Conservation (phyloP, 2,113 vertebrate genomes). For the Xenotilapia caudafasciata region DNA sequence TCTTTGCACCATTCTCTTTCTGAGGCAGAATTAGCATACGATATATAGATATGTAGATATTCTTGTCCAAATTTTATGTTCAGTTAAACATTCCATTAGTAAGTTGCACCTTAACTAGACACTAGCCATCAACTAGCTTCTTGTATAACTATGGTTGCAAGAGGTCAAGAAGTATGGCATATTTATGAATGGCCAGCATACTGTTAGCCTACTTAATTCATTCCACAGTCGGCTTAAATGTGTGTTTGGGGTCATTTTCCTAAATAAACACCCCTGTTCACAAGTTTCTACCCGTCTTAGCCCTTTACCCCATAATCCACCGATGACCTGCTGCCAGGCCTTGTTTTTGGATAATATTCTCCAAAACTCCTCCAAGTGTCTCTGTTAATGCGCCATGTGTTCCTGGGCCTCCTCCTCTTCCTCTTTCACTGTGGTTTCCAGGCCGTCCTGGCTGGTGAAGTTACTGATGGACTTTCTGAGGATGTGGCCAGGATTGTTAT, state of each 20-base stretch:
- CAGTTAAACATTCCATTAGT: background rate
- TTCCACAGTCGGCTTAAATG: accelerated
- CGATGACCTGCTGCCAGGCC: background rate
- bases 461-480: background rate
- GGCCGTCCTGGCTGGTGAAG: background rate
- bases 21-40: background rate
- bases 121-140: background rate
- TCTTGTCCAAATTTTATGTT: background rate
- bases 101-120: background rate
- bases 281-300: background rate
- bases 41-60: background rate
- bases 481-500: background rate
- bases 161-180: background rate
- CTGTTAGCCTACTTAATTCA: background rate
- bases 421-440: background rate
- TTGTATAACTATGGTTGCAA: accelerated
- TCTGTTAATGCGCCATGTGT: background rate
- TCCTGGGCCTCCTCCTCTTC: background rate
- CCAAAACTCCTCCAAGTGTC: background rate
- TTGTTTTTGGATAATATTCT: background rate
- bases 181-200: background rate
- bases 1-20: accelerated
- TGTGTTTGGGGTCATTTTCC: too few species aligned
- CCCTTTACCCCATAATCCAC: background rate
- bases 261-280: background rate